Percentiles rank a stretch among this genome's conserved stretches.
These are phyloP conservation scores for Orthosia gracilis DNA, from an alignment of 2,888 invertebrate genomes.

Conservation along the genomic window DNA sequence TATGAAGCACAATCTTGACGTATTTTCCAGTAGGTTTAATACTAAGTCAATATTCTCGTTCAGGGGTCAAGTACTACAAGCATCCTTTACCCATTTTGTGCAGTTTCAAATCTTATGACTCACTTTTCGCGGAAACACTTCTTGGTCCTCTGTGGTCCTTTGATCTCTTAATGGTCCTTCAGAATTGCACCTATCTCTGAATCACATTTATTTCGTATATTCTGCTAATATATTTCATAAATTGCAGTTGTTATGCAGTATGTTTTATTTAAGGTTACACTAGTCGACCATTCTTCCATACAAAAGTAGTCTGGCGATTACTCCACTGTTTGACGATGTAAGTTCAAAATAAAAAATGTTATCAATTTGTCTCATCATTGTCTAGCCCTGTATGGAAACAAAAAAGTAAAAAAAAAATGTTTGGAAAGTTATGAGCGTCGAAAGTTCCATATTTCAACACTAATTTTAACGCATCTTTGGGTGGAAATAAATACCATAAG, in stretches of 20 bases:
- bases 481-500: no score
- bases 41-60: slow-evolving; percentile 31
- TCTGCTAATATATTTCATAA: not conserved
- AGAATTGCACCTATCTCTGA: slow-evolving; percentile 12
- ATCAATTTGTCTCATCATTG: no score
- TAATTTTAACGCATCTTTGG: no score
- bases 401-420: no score
- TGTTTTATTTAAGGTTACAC: not conserved
- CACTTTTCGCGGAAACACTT: slow-evolving; percentile 50
- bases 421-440: no score
- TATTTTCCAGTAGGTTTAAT: slow-evolving; percentile 26
- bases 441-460: no score
- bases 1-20: not conserved
- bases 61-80: slow-evolving; percentile 23
- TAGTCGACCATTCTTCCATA: no score
- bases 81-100: slow-evolving; percentile 2
- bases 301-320: no score
- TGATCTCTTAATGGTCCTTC: slow-evolving; percentile 24
- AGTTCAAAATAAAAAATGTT: no score
- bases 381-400: no score
- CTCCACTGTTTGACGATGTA: no score
- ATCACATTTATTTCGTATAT: not conserved
- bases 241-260: not conserved
- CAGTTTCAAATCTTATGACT: slow-evolving; percentile 39
- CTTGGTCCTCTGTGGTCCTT: slow-evolving; percentile 17